phyloP scores from a whole-genome alignment of 2,797 vertebrate species.

The Acrossocheilus fasciatus region DNA sequence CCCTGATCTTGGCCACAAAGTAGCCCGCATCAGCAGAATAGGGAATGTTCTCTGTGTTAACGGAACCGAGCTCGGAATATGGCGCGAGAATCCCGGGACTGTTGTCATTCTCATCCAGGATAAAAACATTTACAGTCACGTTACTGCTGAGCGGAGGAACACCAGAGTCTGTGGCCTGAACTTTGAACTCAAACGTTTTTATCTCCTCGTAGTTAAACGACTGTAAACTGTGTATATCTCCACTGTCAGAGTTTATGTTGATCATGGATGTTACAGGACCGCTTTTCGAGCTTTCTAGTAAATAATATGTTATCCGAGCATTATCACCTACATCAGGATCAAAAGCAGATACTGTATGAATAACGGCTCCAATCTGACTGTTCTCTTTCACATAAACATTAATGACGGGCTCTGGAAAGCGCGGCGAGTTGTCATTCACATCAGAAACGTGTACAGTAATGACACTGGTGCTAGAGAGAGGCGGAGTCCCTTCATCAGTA shows the following conservation, averaged over 20 bases:
- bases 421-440: constrained; percentile 72
- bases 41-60: constrained; percentile 44
- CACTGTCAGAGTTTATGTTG: constrained; percentile 68
- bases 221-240: constrained; percentile 65
- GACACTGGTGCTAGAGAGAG: constrained; percentile 60
- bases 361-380: neutral
- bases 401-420: constrained; percentile 59
- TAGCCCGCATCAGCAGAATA: constrained; percentile 46
- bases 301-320: constrained; percentile 51
- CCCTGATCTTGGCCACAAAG: too few relatives aligned
- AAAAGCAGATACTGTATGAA: constrained; percentile 50
- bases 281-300: constrained; percentile 39
- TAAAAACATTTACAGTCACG: constrained; percentile 52
- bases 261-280: constrained; percentile 61
- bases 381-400: constrained; percentile 78
- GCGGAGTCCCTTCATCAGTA: constrained; percentile 66
- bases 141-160: constrained; percentile 51
- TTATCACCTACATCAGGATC: constrained; percentile 58
- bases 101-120: constrained; percentile 43
- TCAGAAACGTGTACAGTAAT: constrained; percentile 67
- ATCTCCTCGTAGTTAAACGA: constrained; percentile 63
- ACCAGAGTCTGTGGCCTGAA: constrained; percentile 62
- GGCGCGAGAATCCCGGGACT: constrained; percentile 35
- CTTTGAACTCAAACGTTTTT: constrained; percentile 55
- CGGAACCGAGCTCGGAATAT: constrained; percentile 33